Evolutionary conservation across 30 jellyfish, hydroid and myxozoan species (phyloP), one percentile per base, ranked within the genome.

Genomic region (Hydractinia echinata): DNA sequence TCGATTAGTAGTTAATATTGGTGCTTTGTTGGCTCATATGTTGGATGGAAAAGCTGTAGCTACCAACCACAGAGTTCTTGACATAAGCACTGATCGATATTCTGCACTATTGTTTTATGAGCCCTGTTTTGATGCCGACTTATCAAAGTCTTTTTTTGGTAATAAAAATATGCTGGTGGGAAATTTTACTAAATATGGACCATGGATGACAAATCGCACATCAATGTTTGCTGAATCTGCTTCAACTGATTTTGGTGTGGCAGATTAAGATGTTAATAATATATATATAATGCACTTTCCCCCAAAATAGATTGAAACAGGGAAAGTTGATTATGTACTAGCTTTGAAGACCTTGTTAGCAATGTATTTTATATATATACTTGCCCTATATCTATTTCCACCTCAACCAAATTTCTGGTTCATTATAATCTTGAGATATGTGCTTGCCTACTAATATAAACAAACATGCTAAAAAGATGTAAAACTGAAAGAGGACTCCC

Each of bases 171-270:
- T 73, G 48, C 7, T 76, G 8, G 82, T 73, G 49, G 87, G 87
- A 66, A 67, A 80, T 0, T 83, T 6, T 55, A 49, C 55, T 62
- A 89, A 84, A 67, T 89, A 84, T 84, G 96, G 96, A 6, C 96
- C 91, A 5, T 89, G 91, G 91, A 89, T 89, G 96, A 79, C 95
- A 13, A 89, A 89, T 72, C 89, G 96, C 10, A 89, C 96, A 53
- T 72, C 86, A 70, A 82, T 77, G 95, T 89, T 89, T 84, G 95
- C 82, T 15, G 96, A 89, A 74, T 89, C 84, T 76, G 89, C 94
- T 4, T 70, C 91, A 14, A 89, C 95, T 4, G 96, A 89, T 81
- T 89, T 84, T 79, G 96, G 96, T 5, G 77, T 84, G 79, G 95
- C 82, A 8, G 96, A 88, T 61, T 87, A 61, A 73, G 44, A 30